phyloP scores from a whole-genome alignment of 1,140 invertebrate genomes.

The Eciton burchellii region DNA sequence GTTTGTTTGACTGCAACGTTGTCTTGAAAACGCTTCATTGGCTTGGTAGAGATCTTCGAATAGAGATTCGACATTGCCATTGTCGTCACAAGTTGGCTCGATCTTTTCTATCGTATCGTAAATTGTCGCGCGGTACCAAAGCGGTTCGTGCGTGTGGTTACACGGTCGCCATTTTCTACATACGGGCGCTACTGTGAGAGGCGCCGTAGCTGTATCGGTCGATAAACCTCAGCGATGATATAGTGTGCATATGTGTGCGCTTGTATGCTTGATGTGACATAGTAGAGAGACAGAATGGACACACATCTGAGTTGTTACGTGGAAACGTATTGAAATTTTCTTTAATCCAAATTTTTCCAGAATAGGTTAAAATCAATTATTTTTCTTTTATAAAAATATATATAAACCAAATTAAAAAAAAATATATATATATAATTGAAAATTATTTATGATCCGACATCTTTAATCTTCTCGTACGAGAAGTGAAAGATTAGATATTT shows the following conservation, averaged over 20 bases:
- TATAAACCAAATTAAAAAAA: too few species aligned
- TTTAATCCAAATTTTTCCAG: too few species aligned
- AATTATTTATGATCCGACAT: too few species aligned
- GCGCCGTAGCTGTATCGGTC: constrained; percentile 71
- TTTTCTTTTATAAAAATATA: too few species aligned
- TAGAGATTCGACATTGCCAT: constrained; percentile 91
- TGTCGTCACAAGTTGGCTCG: constrained; percentile 66
- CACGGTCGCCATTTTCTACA: constrained; percentile 77
- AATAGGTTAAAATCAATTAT: too few species aligned
- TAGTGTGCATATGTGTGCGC: too few species aligned
- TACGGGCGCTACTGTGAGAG: constrained; percentile 71
- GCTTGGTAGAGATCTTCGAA: constrained; percentile 90
- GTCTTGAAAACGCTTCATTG: constrained; percentile 89
- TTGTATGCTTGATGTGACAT: too few species aligned
- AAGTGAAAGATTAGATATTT: too few species aligned
- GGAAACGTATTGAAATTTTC: too few species aligned
- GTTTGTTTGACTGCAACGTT: constrained; percentile 92
- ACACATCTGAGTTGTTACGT: too few species aligned
- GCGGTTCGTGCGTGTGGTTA: constrained; percentile 59
- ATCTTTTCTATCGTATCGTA: constrained; percentile 12
- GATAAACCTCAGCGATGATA: constrained; percentile 70
- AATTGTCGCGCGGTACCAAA: constrained; percentile 15
- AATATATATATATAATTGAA: too few species aligned
- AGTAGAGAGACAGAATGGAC: constrained; percentile 52
- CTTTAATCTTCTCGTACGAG: too few species aligned